Conservation (phyloP, 2,113 vertebrate species). For the Phaethornis superciliosus region DNA sequence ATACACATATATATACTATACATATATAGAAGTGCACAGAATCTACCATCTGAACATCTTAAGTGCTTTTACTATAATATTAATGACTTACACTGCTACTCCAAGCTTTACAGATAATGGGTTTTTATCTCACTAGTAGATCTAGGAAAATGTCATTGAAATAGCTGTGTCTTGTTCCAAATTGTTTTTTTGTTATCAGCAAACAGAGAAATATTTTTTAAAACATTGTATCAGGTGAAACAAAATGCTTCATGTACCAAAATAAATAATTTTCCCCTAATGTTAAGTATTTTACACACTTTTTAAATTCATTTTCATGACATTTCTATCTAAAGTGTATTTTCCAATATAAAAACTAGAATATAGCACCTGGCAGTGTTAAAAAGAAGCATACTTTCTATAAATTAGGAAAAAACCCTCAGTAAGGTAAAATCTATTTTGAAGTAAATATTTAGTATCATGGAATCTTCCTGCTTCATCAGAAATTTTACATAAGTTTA, state of each 20-base stretch:
- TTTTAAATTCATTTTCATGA: background rate
- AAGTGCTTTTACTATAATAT: background rate
- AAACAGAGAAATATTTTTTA: background rate
- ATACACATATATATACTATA: background rate
- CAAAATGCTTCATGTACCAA: background rate
- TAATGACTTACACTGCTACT: background rate
- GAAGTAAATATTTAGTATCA: background rate
- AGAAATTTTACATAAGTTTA: background rate
- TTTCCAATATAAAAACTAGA: background rate
- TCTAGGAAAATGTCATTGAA: background rate
- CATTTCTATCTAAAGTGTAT: background rate
- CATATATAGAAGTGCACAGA: background rate
- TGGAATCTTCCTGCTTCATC: background rate
- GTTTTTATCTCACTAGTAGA: background rate
- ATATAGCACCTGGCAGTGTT: background rate
- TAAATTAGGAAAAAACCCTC: background rate
- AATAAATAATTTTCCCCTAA: background rate
- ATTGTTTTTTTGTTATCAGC: background rate
- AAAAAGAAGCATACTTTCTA: background rate
- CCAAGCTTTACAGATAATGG: background rate
- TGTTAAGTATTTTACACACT: background rate
- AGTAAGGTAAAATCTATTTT: background rate
- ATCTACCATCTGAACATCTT: background rate
- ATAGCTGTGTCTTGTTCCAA: background rate
- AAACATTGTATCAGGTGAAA: background rate